Evolutionary conservation across 2,797 vertebrate species (phyloP), one percentile per base, ranked within the genome.

Genomic region (Enteromius unitaeniatus): DNA sequence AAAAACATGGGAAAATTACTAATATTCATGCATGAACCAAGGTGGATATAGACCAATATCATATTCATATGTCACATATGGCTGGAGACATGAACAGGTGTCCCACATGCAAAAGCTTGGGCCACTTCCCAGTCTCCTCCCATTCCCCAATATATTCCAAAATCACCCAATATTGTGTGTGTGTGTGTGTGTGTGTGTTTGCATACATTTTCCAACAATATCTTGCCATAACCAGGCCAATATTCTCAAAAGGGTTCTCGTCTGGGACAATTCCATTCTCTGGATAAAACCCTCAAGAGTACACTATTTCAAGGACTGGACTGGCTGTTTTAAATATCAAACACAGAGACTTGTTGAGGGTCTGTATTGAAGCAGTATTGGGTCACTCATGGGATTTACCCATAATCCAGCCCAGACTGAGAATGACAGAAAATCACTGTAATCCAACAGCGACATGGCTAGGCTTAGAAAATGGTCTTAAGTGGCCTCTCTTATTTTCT

Each of bases 391-490:
- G 79, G 82, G 86, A 76, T 82, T 85, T 84, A 82, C 51, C 47
- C 76, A 51, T 86, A 86, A 86, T 87, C 85, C 86, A 85, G 67
- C 80, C 51, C 70, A 78, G 86, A 84, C 81, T 73, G 68, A 76
- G 72, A 83, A 82, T 74, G 84, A 89, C 89, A 84, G 82, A 58
- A 88, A 87, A 87, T 88, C 86, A 67, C 58, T 88, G 60, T 84
- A 84, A 88, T 87, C 85, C 82, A 85, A 87, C 84, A 83, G 86
- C 40, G 45, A 60, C 77, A 64, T 28, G 76, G 70, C 37, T 83
- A 40, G 55, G n/a, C 82, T 68, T 86, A 47, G 84, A 68, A 80
- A 84, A 55, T 23, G 67, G 83, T 72, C 51, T 85, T 74, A 85
- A 73, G 69, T 45, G 65, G 79, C 60, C 53, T 53, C 74, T 47